Conservation (phyloP, 2,113 vertebrate genomes). For the Onychostoma macrolepis region DNA sequence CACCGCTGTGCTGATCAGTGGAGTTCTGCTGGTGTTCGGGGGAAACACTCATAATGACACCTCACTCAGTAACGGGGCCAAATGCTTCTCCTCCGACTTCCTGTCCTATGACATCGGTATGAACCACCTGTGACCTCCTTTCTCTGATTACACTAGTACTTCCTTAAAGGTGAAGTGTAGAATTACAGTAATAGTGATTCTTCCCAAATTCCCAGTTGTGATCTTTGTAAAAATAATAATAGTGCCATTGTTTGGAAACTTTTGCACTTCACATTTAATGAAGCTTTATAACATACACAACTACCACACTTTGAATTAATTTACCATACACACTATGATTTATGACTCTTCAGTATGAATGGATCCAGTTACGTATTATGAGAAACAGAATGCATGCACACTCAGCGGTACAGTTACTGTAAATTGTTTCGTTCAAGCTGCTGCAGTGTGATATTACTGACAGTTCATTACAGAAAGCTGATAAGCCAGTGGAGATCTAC, state of each 20-base stretch:
- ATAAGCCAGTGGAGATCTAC: conserved; percentile 34
- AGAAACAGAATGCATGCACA: neutral
- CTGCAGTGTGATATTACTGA: conserved; percentile 35
- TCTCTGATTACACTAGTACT: neutral
- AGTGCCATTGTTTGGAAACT: neutral
- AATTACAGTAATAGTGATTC: neutral
- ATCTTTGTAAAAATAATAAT: neutral
- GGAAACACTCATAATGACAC: conserved; percentile 96
- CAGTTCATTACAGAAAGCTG: conserved; percentile 45
- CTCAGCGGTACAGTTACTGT: conserved; percentile 9
- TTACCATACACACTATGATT: neutral
- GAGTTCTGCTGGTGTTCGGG: conserved; percentile 88
- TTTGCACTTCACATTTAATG: neutral
- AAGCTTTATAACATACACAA: neutral
- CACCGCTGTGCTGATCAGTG: conserved; percentile 83
- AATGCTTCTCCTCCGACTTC: conserved; percentile 92
- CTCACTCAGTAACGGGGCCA: conserved; percentile 90
- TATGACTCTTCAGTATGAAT: neutral
- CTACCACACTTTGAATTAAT: neutral
- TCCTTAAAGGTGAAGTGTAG: neutral
- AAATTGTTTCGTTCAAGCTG: conserved; percentile 34
- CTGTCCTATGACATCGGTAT: conserved; percentile 89
- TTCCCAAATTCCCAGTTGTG: neutral
- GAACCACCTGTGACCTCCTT: conserved; percentile 49
- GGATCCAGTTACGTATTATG: neutral